Evolutionary conservation across 1,140 invertebrate species (phyloP).

Genomic region (Pinna nobilis): DNA sequence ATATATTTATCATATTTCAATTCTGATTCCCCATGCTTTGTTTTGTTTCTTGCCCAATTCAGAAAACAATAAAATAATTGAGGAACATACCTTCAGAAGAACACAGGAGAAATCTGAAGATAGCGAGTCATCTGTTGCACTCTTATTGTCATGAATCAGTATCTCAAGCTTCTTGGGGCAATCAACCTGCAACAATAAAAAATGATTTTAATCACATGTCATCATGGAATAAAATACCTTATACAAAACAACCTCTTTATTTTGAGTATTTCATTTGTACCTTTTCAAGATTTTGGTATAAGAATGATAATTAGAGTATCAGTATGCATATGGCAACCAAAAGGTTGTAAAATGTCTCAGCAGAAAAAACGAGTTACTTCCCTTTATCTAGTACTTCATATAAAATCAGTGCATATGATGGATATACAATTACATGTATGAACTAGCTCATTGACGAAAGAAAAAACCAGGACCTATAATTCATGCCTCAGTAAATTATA

Average conservation of each 20-base stretch:
- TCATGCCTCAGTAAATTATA: too few species aligned
- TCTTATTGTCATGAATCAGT: constrained; percentile 3
- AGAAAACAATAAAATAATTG: not conserved
- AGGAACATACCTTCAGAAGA: constrained; percentile 15
- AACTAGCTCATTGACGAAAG: too few species aligned
- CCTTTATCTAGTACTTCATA: too few species aligned
- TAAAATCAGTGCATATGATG: too few species aligned
- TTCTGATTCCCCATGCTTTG: too few species aligned
- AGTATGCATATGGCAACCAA: too few species aligned
- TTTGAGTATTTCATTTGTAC: not conserved
- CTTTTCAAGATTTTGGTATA: not conserved
- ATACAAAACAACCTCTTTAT: not conserved
- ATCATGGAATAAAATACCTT: not conserved
- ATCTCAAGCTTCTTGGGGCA: constrained; percentile 18
- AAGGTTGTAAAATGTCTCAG: too few species aligned
- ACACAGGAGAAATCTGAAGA: constrained; percentile 24
- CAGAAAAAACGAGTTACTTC: too few species aligned
- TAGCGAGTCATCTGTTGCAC: constrained; percentile 8
- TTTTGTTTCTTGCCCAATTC: too few species aligned
- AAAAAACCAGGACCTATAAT: too few species aligned
- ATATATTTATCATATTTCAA: too few species aligned
- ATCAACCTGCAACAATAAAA: constrained; percentile 24
- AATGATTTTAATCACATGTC: not conserved
- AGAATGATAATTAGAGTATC: not conserved
- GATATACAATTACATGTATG: too few species aligned